Conservation (phyloP, 2,888 invertebrate genomes). For the Choreutis nemorana region DNA sequence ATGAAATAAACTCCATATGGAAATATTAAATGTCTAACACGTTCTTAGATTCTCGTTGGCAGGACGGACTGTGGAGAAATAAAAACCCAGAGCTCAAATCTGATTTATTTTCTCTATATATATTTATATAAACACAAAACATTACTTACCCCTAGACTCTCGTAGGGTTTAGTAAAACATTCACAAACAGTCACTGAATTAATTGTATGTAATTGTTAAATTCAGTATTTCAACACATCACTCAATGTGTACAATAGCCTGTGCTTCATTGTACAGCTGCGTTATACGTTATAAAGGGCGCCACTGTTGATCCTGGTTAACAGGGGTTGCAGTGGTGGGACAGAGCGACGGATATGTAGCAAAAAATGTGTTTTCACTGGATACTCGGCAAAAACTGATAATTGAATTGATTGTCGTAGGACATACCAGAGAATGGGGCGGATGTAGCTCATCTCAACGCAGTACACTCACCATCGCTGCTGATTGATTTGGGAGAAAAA, state of each 20-base stretch:
- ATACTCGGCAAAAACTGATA: neutral
- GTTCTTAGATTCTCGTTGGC: too few relatives aligned
- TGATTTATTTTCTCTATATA: neutral
- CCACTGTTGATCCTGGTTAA: too few relatives aligned
- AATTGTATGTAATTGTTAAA: too few relatives aligned
- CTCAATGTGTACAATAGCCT: too few relatives aligned
- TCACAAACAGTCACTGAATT: too few relatives aligned
- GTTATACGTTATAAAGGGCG: too few relatives aligned
- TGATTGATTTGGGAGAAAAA: slow-evolving; percentile 36
- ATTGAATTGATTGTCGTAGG: slow-evolving; percentile 58
- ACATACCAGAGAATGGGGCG: slow-evolving; percentile 91
- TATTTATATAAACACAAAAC: slow-evolving; percentile 7
- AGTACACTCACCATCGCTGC: slow-evolving; percentile 72
- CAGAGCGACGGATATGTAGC: too few relatives aligned
- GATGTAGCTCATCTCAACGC: slow-evolving; percentile 83
- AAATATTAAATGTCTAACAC: too few relatives aligned
- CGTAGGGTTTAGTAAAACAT: slow-evolving; percentile 23
- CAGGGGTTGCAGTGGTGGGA: too few relatives aligned
- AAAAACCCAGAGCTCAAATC: slow-evolving; percentile 3
- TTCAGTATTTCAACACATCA: too few relatives aligned
- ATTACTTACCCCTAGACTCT: slow-evolving; percentile 33
- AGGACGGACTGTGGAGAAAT: neutral
- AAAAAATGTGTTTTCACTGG: neutral
- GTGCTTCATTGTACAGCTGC: too few relatives aligned
- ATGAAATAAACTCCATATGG: too few relatives aligned